A percentile compares a stretch with the other conserved stretches of the same genome.
phyloP scores from a whole-genome alignment of 1,140 invertebrate genomes.

The Ylistrum balloti region DNA sequence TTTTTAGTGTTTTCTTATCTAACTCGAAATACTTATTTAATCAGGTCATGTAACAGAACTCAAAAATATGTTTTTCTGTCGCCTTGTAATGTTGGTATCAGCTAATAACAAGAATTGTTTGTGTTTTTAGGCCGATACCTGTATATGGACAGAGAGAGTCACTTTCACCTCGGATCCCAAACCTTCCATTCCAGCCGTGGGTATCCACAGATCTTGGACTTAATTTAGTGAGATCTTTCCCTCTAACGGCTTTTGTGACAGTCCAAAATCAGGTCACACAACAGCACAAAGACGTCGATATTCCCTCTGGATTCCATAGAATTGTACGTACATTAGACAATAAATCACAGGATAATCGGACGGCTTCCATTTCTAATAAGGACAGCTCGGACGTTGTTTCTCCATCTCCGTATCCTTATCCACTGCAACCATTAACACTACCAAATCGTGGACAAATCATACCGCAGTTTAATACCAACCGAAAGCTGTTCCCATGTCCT shows the following conservation, averaged over 20 bases:
- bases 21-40: too few relatives aligned
- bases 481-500: constrained; percentile 78
- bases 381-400: background rate
- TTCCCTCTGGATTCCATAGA: background rate
- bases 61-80: too few relatives aligned
- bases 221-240: background rate
- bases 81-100: too few relatives aligned
- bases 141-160: background rate
- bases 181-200: background rate
- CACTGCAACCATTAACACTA: background rate
- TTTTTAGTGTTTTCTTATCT: too few relatives aligned
- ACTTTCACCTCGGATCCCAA: background rate
- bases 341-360: background rate
- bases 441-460: background rate
- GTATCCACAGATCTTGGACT: background rate
- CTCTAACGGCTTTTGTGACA: background rate
- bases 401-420: background rate
- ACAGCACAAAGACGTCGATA: background rate
- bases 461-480: background rate
- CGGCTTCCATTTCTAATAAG: background rate
- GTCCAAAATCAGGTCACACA: background rate
- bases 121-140: background rate
- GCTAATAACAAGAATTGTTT: background rate
- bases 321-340: background rate
- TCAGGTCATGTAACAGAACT: too few relatives aligned